These are phyloP conservation scores for Cyclophora albipunctata DNA, from an alignment of 2,888 invertebrate species.

Conservation along the genomic window DNA sequence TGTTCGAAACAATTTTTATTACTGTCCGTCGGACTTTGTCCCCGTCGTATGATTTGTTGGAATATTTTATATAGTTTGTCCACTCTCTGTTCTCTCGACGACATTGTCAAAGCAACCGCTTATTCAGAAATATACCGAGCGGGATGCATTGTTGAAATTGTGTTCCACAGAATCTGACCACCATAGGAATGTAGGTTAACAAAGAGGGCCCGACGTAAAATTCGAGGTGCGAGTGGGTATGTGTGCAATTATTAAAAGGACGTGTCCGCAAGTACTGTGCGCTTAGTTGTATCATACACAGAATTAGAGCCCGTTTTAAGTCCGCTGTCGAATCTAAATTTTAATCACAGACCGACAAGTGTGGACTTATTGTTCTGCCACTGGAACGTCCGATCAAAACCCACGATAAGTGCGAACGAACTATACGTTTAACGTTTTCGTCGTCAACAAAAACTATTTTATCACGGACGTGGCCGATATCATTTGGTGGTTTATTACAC, in stretches of 20 bases:
- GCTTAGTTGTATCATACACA: too few species aligned
- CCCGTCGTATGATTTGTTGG: slow-evolving; percentile 7
- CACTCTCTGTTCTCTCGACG: neutral
- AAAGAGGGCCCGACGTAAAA: slow-evolving; percentile 12
- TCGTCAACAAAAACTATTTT: too few species aligned
- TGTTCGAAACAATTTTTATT: slow-evolving; percentile 10
- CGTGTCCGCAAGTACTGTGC: neutral
- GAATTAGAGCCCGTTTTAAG: too few species aligned
- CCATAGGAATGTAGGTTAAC: slow-evolving; percentile 16
- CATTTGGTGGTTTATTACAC: too few species aligned
- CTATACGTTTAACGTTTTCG: neutral
- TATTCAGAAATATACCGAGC: slow-evolving; percentile 5
- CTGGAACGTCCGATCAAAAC: too few species aligned
- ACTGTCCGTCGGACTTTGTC: neutral
- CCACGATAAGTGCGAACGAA: too few species aligned
- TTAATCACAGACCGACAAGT: too few species aligned
- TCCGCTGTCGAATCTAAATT: too few species aligned
- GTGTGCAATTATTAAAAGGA: slow-evolving; percentile 10
- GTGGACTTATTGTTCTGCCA: too few species aligned
- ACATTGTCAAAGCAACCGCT: slow-evolving; percentile 12
- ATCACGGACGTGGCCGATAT: too few species aligned
- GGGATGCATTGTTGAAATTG: slow-evolving; percentile 14
- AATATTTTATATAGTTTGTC: slow-evolving; percentile 2
- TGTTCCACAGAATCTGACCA: slow-evolving; percentile 8
- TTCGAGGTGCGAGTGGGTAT: slow-evolving; percentile 5